Evolutionary conservation across 1,140 invertebrate species (phyloP), one percentile per base, ranked within the genome.

Genomic region (Homalodisca vitripennis): DNA sequence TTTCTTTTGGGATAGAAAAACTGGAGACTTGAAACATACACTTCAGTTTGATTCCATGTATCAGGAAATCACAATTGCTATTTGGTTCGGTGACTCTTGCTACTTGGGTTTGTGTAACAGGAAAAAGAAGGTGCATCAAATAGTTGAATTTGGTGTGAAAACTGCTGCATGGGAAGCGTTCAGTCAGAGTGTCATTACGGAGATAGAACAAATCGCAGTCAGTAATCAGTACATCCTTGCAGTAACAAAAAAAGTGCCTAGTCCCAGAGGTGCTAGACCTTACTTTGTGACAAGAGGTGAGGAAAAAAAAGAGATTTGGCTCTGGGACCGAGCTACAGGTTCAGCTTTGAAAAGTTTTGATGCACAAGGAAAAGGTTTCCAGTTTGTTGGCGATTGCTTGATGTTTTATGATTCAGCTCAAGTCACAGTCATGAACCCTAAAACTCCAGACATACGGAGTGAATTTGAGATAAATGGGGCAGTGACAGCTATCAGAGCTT

Each of bases 1-100:
- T n/a, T 60, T 60, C 24, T 60, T 60, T 26, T 66, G 63, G 63
- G 63, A 66, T 27, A 66, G 63, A 24, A 47, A 6, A 66, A 2
- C 63, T 26, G 63, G 63, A 3, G 63, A 66, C 13, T 17, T 66
- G 32, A 66, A 46, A 27, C 24, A 27, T 10, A 13, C 63, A 1
- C 12, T 66, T 3, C 17, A 10, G 1, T 66, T 66, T 46, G 63
- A 66, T 20, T 66, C 63, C 22, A 41, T 46, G 32, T 66, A 66
- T 27, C 10, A 27, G 6, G 14, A 26, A 2, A 60, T 60, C 14
- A 2, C 55, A 10, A 60, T 27, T 24, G 55, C 55, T 6, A 26
- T 27, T 10, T 60, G 55, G 55, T 60, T 60, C 26, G 3, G 29
- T 3, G 55, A 60, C n/a, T 60, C 55, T 26, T 60, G 55, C 26